Base-by-base conservation (phyloP, 2,888 invertebrate species). In the Volucella zonaria region DNA sequence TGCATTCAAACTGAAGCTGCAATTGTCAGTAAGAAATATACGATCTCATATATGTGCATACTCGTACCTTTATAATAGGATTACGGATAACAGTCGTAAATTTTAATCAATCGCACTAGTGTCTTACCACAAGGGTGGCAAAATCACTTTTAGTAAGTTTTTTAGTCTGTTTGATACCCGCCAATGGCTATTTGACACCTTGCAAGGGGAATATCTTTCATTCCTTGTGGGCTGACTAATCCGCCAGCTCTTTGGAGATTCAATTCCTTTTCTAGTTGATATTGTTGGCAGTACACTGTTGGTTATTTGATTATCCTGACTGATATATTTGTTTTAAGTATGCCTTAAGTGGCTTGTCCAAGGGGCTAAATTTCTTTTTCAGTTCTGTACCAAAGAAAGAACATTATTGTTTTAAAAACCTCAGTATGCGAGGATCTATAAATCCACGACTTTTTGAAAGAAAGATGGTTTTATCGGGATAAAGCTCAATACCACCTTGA, bases 51-150 rank as follows among this genome's bases (percentile, higher is more conserved):
- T 31, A 31, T 31, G 18, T 23, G 2, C 18, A 23, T 23, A 23
- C 18, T 1, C 31, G 6, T 31, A 31, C 1, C 31, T 31, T 6
- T 71, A 61, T 83, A 83, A 80, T 75, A 76, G 80, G 83, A 83
- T 83, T 83, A 83, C 76, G 80, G 75, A 75, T 83, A 74, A 80
- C 80, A 71, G 71, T 80, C 80, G 80, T 83, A 83, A 83, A 66
- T 83, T 75, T 83, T 80, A 83, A 83, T 83, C 80, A 80, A 83
- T 66, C 71, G 70, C 38, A 66, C 51, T 61, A 47, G 54, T 66
- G 66, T 71, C 68, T 61, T 58, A 52, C 51, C 71, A 38, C 8
- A 73, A 68, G 73, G 67, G 31, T 54, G 66, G 49, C 43, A 40
- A n/a, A 42, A 45, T 45, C 49, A 58, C 56, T 23, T 47, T 56